phyloP scores from a whole-genome alignment of 2,888 invertebrate genomes.

The Drosophila melanosoma region DNA sequence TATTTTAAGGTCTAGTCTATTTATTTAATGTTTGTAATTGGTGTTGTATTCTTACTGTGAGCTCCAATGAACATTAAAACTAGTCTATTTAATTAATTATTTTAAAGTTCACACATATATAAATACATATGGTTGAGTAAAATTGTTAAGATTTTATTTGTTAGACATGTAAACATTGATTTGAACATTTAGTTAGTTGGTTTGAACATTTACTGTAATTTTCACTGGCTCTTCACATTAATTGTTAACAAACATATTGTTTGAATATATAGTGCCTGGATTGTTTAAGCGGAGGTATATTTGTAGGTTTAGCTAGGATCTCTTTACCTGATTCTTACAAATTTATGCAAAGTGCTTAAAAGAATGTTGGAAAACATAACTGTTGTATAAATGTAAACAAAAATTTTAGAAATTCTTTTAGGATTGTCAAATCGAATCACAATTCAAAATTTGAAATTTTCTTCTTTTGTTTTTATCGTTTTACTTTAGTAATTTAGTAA shows the following conservation, averaged over 20 bases:
- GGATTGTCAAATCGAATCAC: conserved; percentile 85
- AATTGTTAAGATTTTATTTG: conserved; percentile 67
- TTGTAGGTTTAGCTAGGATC: conserved; percentile 40
- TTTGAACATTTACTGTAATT: conserved; percentile 49
- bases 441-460: conserved; percentile 77
- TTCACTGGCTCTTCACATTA: conserved; percentile 12
- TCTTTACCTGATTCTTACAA: conserved; percentile 33
- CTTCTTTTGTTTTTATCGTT: conserved; percentile 23
- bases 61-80: conserved; percentile 53
- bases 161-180: conserved; percentile 69
- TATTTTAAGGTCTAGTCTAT: conserved; percentile 1
- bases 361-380: conserved; percentile 14
- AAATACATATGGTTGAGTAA: conserved; percentile 45
- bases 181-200: conserved; percentile 57
- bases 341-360: conserved; percentile 74
- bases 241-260: conserved; percentile 6
- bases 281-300: conserved; percentile 60
- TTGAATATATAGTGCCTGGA: conserved; percentile 15
- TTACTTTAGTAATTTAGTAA: conserved; percentile 5
- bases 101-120: conserved; percentile 13
- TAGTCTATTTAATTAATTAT: conserved; percentile 32
- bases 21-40: conserved; percentile 17
- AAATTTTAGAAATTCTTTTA: conserved; percentile 61
- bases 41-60: conserved; percentile 78
- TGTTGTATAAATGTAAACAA: conserved; percentile 26